Conservation (phyloP, 2,888 invertebrate species). For the Rhorus exstirpatorius region DNA sequence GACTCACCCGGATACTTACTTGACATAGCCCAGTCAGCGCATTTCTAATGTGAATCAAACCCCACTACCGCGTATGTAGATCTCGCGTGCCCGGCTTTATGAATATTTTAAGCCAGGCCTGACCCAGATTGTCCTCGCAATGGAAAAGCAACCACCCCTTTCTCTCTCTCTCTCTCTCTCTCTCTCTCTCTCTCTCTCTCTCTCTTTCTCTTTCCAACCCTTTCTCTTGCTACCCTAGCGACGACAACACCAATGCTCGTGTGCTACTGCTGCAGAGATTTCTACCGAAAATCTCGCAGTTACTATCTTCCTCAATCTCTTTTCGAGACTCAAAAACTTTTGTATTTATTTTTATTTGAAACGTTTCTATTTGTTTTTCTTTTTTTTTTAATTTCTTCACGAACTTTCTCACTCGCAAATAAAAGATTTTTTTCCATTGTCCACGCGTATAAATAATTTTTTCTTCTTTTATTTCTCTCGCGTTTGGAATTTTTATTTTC, state of each 20-base stretch:
- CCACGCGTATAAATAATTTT: too few relatives aligned
- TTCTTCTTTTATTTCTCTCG: too few relatives aligned
- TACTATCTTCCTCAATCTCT: conserved; percentile 37
- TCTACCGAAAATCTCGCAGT: conserved; percentile 47
- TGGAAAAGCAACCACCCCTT: conserved; percentile 75
- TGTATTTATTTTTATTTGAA: neutral
- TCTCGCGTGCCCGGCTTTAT: conserved; percentile 82
- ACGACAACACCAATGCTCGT: conserved; percentile 48
- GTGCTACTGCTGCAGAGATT: conserved; percentile 33
- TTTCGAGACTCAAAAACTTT: conserved; percentile 10
- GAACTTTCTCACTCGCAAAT: too few relatives aligned
- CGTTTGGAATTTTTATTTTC: too few relatives aligned
- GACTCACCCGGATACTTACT: conserved; percentile 76
- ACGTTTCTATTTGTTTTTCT: too few relatives aligned
- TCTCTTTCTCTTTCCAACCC: too few relatives aligned
- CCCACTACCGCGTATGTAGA: conserved; percentile 74
- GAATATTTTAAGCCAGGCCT: conserved; percentile 84
- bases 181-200: conserved; percentile 28
- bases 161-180: neutral
- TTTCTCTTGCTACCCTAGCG: conserved; percentile 28
- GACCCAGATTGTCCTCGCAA: conserved; percentile 83
- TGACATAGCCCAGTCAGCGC: conserved; percentile 80
- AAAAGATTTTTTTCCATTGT: too few relatives aligned
- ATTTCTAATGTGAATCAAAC: conserved; percentile 83
- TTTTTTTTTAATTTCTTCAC: too few relatives aligned